Evolutionary conservation across 2,113 vertebrate genomes (phyloP), one percentile per base, ranked within the genome.

Genomic region (Sialia sialis): DNA sequence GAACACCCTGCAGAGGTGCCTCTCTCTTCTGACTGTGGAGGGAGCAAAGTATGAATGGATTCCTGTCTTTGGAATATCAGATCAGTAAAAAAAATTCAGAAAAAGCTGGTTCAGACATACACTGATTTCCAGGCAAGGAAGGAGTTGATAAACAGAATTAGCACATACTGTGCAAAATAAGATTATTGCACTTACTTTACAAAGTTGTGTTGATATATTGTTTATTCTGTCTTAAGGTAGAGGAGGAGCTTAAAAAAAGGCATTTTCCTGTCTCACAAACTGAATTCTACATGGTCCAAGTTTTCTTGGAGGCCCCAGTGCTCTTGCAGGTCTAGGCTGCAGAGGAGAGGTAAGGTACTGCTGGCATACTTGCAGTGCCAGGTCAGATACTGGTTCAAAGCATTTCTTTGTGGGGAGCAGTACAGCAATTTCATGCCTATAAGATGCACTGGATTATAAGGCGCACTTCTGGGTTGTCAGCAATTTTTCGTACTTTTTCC

Each of bases 231-330:
- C 8, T 39, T 46, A 68, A 26, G 7, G 5, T 9, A 72, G 48
- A 79, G 10, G 17, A 4, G 10, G 7, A 68, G 25, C n/a, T 54
- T 49, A 41, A 48, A 79, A 48, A 44, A 44, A 54, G 21, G 18
- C 44, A 39, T 1, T 7, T 76, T 84, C 9, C 36, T 68, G 20
- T 3, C 27, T 69, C 30, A 60, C 17, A 55, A 48, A 17, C 16
- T 0, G 2, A 72, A 46, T 39, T 56, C 64, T 23, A 4, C 3
- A 4, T 12, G 3, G 10, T 38, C 10, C 3, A 26, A 90, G 18
- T 8, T 51, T 73, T 78, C 36, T 48, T 87, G 39, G 32, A 30
- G 17, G 13, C 5, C 19, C 18, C 5, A 54, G 8, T 58, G 11
- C 23, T 69, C 60, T 58, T 8, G 1, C 15, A 75, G 29, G 13